Evolutionary conservation across 2,888 invertebrate species (phyloP).

Genomic region (Leptopilina drosophilae): DNA sequence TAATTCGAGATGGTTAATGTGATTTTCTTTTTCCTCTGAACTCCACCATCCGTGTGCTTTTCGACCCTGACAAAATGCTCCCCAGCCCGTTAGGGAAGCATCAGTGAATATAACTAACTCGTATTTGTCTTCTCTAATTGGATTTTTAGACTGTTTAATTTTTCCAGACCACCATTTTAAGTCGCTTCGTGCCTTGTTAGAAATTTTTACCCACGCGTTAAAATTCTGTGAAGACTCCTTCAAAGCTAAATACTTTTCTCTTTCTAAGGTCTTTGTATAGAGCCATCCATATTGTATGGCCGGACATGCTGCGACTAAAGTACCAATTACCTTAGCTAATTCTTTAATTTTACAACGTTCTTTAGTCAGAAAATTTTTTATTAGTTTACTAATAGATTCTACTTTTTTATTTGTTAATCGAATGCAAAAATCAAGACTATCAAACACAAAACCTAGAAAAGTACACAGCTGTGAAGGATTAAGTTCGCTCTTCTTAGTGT

Average conservation of each 20-base stretch:
- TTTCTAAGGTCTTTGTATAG: conserved; percentile 45
- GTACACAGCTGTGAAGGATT: conserved; percentile 5
- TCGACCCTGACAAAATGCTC: neutral
- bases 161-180: conserved; percentile 45
- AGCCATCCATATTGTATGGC: conserved; percentile 48
- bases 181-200: conserved; percentile 12
- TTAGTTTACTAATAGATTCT: neutral
- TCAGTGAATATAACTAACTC: conserved; percentile 48
- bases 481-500: neutral
- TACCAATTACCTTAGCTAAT: conserved; percentile 50
- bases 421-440: conserved; percentile 30
- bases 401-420: neutral
- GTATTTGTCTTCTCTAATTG: conserved; percentile 39
- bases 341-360: conserved; percentile 42
- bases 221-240: conserved; percentile 33
- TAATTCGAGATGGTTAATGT: conserved; percentile 32
- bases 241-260: conserved; percentile 43
- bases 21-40: neutral
- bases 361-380: neutral
- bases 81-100: conserved; percentile 43
- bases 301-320: conserved; percentile 45
- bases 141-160: conserved; percentile 18
- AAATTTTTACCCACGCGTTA: neutral
- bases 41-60: conserved; percentile 14
- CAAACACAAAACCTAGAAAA: conserved; percentile 47